Evolutionary conservation across 2,888 invertebrate species (phyloP).

Genomic region (Orthosia incerta): DNA sequence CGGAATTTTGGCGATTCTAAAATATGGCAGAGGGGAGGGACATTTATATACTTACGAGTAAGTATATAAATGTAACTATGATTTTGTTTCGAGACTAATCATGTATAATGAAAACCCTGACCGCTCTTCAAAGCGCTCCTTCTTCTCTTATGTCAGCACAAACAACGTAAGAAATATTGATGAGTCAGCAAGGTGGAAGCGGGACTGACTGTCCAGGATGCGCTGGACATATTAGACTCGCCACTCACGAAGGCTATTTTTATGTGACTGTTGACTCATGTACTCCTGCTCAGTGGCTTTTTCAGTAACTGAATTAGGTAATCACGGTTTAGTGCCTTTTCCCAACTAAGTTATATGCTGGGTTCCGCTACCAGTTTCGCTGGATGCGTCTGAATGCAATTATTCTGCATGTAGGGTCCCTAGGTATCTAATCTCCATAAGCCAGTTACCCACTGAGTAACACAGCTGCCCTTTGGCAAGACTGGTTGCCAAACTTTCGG

Average conservation of each 20-base stretch:
- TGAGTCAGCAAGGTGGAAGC: slow-evolving; percentile 2
- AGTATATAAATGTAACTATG: background rate
- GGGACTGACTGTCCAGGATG: background rate
- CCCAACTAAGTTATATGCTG: background rate
- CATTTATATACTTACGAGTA: no score
- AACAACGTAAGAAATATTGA: background rate
- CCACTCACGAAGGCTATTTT: slow-evolving; percentile 16
- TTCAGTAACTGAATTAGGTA: background rate
- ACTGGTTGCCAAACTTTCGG: no score
- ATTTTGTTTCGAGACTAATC: background rate
- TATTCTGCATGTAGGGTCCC: no score
- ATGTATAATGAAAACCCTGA: background rate
- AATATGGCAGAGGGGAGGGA: no score
- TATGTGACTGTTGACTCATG: background rate
- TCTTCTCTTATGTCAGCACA: background rate
- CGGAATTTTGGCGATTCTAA: no score
- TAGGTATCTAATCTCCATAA: no score
- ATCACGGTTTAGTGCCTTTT: background rate
- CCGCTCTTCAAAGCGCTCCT: background rate
- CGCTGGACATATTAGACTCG: background rate
- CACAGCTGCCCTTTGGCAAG: no score
- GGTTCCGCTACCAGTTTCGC: background rate
- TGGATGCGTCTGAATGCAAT: background rate
- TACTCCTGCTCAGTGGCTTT: background rate
- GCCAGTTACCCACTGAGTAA: no score